phyloP scores from a whole-genome alignment of 2,797 vertebrate species.

The Pangasius larnaudii region DNA sequence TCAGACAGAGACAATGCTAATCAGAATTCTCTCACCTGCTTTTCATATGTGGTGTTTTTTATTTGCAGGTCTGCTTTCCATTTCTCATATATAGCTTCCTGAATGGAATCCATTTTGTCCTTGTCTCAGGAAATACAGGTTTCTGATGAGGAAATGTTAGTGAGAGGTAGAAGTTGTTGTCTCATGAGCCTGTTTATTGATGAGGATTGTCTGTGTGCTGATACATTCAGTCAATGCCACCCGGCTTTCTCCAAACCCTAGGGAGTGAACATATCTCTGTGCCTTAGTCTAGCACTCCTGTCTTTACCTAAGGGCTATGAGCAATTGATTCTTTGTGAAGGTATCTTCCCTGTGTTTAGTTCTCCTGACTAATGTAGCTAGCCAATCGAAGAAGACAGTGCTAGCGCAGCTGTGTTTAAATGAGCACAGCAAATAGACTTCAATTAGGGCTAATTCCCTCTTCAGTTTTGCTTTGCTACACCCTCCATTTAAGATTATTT shows the following conservation, averaged over 20 bases:
- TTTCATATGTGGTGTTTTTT: conserved; percentile 17
- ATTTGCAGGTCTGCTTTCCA: conserved; percentile 13
- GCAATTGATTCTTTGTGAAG: conserved; percentile 83
- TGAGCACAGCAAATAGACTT: conserved; percentile 45
- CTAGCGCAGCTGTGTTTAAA: conserved; percentile 52
- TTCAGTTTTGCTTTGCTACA: conserved; percentile 39
- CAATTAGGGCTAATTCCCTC: conserved; percentile 42
- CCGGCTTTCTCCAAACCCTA: conserved; percentile 23
- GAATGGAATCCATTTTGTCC: not conserved
- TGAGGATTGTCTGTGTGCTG: conserved; percentile 47
- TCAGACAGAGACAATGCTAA: conserved; percentile 27
- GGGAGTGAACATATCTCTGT: conserved; percentile 80
- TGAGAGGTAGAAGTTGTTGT: conserved; percentile 44
- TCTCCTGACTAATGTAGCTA: conserved; percentile 81
- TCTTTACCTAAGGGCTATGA: conserved; percentile 77
- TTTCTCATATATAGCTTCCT: conserved; percentile 18
- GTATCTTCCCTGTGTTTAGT: conserved; percentile 71
- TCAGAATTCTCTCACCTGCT: conserved; percentile 12
- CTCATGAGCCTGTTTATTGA: conserved; percentile 62
- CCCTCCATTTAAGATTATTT: conserved; percentile 39
- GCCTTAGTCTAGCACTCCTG: conserved; percentile 79
- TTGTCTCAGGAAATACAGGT: conserved; percentile 28
- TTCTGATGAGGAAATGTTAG: conserved; percentile 22
- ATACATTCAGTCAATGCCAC: conserved; percentile 2
- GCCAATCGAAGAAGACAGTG: conserved; percentile 50